These are phyloP conservation scores for Matsumurasca onukii DNA, from an alignment of 1,140 invertebrate genomes.

Conservation along the genomic window DNA sequence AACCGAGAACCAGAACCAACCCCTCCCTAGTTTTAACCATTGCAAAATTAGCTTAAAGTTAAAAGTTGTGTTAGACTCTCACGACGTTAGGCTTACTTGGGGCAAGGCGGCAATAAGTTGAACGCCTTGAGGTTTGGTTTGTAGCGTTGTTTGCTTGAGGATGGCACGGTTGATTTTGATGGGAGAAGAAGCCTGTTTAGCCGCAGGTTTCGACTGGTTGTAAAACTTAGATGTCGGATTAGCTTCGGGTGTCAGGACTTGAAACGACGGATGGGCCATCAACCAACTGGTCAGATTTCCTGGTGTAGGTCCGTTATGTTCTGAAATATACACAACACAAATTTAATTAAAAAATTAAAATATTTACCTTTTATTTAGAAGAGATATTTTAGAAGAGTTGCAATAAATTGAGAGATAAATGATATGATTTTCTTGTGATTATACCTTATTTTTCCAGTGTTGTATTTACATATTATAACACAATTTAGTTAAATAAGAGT, in stretches of 20 bases:
- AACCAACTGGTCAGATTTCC: conserved; percentile 80
- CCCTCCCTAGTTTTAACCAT: too few species aligned
- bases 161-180: background rate
- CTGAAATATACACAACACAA: conserved; percentile 46
- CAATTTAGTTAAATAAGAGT: too few species aligned
- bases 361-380: too few species aligned
- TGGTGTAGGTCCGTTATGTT: conserved; percentile 73
- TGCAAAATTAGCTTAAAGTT: too few species aligned
- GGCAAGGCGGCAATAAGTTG: conserved; percentile 26
- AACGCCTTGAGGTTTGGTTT: conserved; percentile 9
- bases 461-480: too few species aligned
- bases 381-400: too few species aligned
- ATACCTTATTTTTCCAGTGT: too few species aligned
- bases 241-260: conserved; percentile 46
- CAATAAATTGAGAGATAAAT: background rate
- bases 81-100: background rate
- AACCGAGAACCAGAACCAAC: too few species aligned
- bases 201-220: conserved; percentile 15
- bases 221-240: conserved; percentile 33
- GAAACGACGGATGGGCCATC: conserved; percentile 81
- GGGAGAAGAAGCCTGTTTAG: background rate
- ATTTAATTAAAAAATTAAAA: too few species aligned
- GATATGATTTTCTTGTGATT: too few species aligned
- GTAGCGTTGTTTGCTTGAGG: conserved; percentile 18
- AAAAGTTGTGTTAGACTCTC: background rate